Base-by-base conservation (phyloP, 2,797 vertebrate species). In the Capromys pilorides region DNA sequence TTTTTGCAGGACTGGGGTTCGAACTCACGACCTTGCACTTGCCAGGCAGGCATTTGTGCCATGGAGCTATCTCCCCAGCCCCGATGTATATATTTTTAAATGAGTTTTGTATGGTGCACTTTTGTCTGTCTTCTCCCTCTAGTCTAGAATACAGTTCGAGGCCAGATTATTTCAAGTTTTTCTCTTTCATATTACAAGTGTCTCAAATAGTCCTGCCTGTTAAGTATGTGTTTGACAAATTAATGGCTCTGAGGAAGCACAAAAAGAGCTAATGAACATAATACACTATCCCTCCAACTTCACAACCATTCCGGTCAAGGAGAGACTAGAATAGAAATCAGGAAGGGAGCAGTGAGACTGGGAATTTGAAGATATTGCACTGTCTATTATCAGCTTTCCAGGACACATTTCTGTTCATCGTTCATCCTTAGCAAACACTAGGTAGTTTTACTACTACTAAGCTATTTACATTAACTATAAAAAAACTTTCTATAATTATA, bases 221-320 rank as follows among this genome's bases (percentile, higher is more conserved):
- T 66, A 8, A n/a, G 14, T 66, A 64, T 81, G 22, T 57, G 49
- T 82, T 94, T 86, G 84, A 79, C 36, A 93, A 78, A 95, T 79
- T 54, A 80, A 88, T 24, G 13, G 18, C 33, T 71, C 6, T 92
- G 51, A 45, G 28, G 31, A 84, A 71, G 39, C 36, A 93, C 39
- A 86, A 85, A 87, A 90, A 39, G 64, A 81, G 12, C 69, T 80
- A 87, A 82, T 78, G 10, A 89, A 66, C 33, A 80, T 0, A 75
- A 33, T 49, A 66, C 9, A 77, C 21, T 8, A 77, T 2, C 45
- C 62, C 79, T 36, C 33, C 21, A 92, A 13, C 12, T 89, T 91
- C 54, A 80, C 24, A 61, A 59, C 41, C 10, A 81, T 16, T 36
- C 62, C 77, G 0, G 16, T 39, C 26, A 66, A 19, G 41, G 26